Evolutionary conservation across 2,113 vertebrate genomes (phyloP), one percentile per base, ranked within the genome.

Genomic region (Aphelocoma coerulescens): DNA sequence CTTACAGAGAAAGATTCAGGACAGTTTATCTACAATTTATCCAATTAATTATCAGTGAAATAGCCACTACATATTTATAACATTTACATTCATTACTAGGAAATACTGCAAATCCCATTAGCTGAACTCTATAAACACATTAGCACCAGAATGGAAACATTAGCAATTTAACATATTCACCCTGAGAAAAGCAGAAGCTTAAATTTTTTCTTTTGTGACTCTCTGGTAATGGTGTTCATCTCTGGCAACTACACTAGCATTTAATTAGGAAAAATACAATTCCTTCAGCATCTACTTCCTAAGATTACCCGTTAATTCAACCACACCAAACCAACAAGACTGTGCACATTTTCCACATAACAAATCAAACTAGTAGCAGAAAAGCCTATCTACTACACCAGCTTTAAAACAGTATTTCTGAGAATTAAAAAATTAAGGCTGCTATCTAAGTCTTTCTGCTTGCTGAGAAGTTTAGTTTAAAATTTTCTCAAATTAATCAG

Each of bases 401-500:
- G 27, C 41, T 89, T 94, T 92, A 94, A 97, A 96, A 51, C 3
- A 13, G 44, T 24, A 43, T 79, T 96, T 90, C 87, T 77, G 78
- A 95, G 66, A 89, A 61, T 9, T 48, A 44, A 66, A 11, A 94
- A 66, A 69, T 22, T n/a, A 48, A 85, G 12, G 44, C 44, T 88
- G 61, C 72, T 96, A 74, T 58, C 20, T 6, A 48, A 69, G 14
- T 51, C 67, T 7, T 66, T 35, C 66, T 74, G 20, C 46, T 62
- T 52, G 37, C 48, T 84, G 26, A 59, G 49, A 71, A 85, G 11
- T 48, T 84, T 39, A 37, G 30, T 48, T 84, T 33, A 3, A 48
- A 3, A 57, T 68, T 67, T 63, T 72, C 33, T 80, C 63, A 59
- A 80, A 72, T 43, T 39, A 72, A 30, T 6, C 59, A 55, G 22